Evolutionary conservation across 2,797 vertebrate genomes (phyloP).

Genomic region (Philypnodon macrostomus): DNA sequence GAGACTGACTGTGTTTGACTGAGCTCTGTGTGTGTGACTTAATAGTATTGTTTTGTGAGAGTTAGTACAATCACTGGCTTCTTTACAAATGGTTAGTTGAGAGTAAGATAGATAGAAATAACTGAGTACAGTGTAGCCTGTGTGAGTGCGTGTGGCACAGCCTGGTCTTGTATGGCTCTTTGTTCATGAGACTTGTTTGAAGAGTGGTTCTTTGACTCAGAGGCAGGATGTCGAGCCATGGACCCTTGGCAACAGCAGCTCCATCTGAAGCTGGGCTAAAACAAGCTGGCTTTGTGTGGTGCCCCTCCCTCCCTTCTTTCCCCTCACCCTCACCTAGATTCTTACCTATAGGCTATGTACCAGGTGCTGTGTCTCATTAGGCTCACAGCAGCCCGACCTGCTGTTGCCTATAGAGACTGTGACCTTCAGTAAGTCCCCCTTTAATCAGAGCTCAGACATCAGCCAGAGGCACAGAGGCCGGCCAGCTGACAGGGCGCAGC

Average conservation of each 20-base stretch:
- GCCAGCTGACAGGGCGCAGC: conserved; percentile 38
- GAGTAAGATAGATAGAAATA: conserved; percentile 41
- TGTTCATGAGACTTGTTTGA: conserved; percentile 67
- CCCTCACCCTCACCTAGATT: conserved; percentile 41
- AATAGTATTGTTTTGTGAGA: conserved; percentile 53
- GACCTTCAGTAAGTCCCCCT: conserved; percentile 49
- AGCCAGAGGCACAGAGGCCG: conserved; percentile 30
- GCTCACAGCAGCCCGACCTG: conserved; percentile 25
- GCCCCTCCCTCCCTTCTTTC: conserved; percentile 67
- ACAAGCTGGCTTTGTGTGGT: conserved; percentile 81
- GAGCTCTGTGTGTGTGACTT: conserved; percentile 40
- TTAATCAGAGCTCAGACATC: conserved; percentile 48
- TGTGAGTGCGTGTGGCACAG: conserved; percentile 15
- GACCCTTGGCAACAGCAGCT: conserved; percentile 70
- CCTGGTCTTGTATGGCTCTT: conserved; percentile 67
- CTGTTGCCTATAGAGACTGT: conserved; percentile 19
- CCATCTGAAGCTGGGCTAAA: conserved; percentile 69
- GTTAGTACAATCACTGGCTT: conserved; percentile 1
- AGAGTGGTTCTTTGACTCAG: conserved; percentile 54
- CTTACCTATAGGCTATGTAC: conserved; percentile 45
- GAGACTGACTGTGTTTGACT: conserved; percentile 38
- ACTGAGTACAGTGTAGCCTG: conserved; percentile 24
- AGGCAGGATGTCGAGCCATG: conserved; percentile 71
- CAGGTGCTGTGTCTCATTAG: conserved; percentile 52
- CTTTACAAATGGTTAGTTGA: conserved; percentile 22